Evolutionary conservation across 2,888 invertebrate genomes (phyloP).

Genomic region (Ganaspis brasiliensis): DNA sequence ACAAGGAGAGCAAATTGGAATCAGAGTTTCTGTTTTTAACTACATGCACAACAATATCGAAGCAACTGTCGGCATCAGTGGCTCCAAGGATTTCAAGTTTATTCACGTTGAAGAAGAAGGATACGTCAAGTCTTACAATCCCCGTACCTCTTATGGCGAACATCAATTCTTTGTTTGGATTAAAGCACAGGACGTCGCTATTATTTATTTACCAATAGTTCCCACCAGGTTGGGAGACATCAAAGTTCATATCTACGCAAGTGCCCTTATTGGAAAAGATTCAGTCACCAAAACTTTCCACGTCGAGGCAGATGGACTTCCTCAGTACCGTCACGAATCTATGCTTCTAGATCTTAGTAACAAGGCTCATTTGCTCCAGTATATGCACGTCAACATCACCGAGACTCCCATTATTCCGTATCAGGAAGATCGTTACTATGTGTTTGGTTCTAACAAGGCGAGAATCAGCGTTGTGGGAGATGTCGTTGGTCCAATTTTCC

Average conservation of each 20-base stretch:
- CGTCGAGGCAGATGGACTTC: constrained; percentile 94
- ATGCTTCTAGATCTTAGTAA: constrained; percentile 95
- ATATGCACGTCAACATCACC: constrained; percentile 97
- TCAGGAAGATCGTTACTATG: constrained; percentile 94
- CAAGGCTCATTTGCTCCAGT: constrained; percentile 94
- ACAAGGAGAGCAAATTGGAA: constrained; percentile 96
- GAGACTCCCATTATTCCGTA: constrained; percentile 96
- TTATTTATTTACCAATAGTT: constrained; percentile 95
- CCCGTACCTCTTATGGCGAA: constrained; percentile 94
- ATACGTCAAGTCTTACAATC: constrained; percentile 92
- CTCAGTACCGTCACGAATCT: constrained; percentile 95
- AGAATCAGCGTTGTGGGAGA: constrained; percentile 92
- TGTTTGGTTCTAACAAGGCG: constrained; percentile 95
- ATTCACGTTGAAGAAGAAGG: constrained; percentile 95
- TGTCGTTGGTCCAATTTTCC: constrained; percentile 96
- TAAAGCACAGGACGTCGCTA: constrained; percentile 88
- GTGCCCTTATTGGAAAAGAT: constrained; percentile 88
- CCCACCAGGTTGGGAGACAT: constrained; percentile 90
- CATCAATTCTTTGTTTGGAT: constrained; percentile 97
- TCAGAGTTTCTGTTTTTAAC: constrained; percentile 96
- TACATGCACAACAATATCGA: constrained; percentile 93
- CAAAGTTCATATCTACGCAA: constrained; percentile 89
- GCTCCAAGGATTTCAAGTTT: constrained; percentile 93
- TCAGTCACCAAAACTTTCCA: constrained; percentile 85
- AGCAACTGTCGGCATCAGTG: constrained; percentile 92